Evolutionary conservation across 2,113 vertebrate species (phyloP).

Genomic region (Chionomys nivalis): DNA sequence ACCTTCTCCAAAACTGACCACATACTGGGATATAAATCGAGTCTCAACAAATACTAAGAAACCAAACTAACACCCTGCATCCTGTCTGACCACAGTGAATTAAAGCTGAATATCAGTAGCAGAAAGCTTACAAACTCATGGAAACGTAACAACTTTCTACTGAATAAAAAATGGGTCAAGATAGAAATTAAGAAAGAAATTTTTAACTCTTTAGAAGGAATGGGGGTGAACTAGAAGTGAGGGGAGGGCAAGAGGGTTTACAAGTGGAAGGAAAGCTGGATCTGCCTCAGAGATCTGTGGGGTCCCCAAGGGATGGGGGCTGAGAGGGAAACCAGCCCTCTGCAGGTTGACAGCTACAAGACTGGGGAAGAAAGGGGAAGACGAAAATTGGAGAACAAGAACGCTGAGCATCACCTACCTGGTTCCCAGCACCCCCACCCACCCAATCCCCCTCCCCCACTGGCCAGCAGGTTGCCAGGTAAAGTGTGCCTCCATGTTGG

Average conservation of each 20-base stretch:
- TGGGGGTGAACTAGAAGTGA: not conserved
- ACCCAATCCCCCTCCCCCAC: too few species aligned
- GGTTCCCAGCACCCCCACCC: not conserved
- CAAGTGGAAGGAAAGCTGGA: not conserved
- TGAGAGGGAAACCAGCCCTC: not conserved
- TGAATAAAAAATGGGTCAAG: not conserved
- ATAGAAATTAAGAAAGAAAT: not conserved
- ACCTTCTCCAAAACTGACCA: not conserved
- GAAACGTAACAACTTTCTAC: not conserved
- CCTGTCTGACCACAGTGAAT: not conserved
- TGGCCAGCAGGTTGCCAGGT: not conserved
- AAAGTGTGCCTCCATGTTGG: not conserved
- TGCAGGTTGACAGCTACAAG: not conserved
- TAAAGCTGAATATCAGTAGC: not conserved
- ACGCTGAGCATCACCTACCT: not conserved
- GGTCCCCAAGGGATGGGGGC: not conserved
- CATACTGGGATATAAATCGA: not conserved
- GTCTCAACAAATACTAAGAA: not conserved
- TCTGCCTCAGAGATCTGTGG: not conserved
- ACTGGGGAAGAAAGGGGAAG: not conserved
- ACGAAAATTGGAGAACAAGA: too few species aligned
- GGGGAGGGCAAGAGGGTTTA: not conserved
- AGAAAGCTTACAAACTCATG: not conserved
- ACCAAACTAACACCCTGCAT: not conserved
- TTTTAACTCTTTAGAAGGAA: not conserved